Conservation (phyloP, 2,797 vertebrate species). For the Chaenodraco wilsoni region DNA sequence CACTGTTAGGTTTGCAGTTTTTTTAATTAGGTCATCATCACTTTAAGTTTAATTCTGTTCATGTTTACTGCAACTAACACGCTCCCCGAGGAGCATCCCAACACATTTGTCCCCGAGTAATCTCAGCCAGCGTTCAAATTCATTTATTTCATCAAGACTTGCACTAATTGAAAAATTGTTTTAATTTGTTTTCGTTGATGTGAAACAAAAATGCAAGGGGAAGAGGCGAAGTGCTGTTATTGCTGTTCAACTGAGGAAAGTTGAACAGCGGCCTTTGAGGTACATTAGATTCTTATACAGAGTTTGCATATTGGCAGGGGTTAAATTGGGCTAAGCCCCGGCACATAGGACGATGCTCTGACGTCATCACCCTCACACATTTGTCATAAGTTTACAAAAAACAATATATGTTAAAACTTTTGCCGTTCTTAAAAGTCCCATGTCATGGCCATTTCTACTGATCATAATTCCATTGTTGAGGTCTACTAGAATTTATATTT, state of each 20-base stretch:
- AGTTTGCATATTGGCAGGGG: too few species aligned
- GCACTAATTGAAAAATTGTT: conserved; percentile 32
- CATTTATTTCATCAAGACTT: conserved; percentile 39
- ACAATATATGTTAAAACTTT: too few species aligned
- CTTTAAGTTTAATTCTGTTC: conserved; percentile 63
- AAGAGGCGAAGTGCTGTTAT: conserved; percentile 33
- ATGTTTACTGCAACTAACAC: conserved; percentile 58
- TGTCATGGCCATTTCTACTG: too few species aligned
- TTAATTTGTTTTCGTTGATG: conserved; percentile 44
- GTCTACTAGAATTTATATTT: too few species aligned
- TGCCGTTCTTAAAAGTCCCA: too few species aligned
- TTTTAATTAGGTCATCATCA: conserved; percentile 65
- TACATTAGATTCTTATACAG: too few species aligned
- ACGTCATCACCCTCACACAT: too few species aligned
- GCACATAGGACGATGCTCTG: too few species aligned
- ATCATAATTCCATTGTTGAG: too few species aligned
- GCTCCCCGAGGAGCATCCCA: conserved; percentile 29
- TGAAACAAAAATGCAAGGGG: conserved; percentile 32
- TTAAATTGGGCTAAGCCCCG: too few species aligned
- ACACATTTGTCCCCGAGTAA: conserved; percentile 57
- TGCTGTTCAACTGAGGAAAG: conserved; percentile 27
- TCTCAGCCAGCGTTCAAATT: conserved; percentile 41
- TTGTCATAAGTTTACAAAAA: too few species aligned
- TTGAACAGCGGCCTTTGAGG: conserved; percentile 22
- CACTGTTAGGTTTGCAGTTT: conserved; percentile 45